A percentile compares a stretch with the other conserved stretches of the same genome.
These are phyloP conservation scores for Lasiommata megera DNA, from an alignment of 2,888 invertebrate genomes.

Conservation along the genomic window DNA sequence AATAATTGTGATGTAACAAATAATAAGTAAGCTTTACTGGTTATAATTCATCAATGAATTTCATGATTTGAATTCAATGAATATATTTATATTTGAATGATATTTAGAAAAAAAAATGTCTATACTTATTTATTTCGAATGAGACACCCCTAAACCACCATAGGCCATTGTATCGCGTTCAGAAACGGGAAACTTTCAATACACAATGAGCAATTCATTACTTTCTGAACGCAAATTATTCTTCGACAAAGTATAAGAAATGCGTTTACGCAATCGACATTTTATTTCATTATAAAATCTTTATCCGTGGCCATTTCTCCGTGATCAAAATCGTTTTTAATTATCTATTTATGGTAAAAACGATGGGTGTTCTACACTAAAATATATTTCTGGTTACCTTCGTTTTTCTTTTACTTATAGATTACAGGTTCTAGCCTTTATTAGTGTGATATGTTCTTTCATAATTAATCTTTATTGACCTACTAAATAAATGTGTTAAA, in stretches of 20 bases:
- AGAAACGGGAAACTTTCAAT: conserved; percentile 36
- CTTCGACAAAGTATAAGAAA: conserved; percentile 28
- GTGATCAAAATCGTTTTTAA: too few species aligned
- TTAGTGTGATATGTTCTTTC: neutral
- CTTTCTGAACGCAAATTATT: conserved; percentile 42
- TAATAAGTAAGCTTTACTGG: too few species aligned
- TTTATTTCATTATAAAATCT: too few species aligned
- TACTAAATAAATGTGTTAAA: too few species aligned
- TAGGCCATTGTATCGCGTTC: conserved; percentile 30
- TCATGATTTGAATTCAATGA: too few species aligned
- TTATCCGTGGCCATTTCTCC: too few species aligned
- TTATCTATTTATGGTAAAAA: too few species aligned
- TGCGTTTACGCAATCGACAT: neutral
- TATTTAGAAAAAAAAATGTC: too few species aligned
- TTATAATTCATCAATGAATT: too few species aligned
- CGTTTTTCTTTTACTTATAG: neutral
- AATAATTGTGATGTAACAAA: too few species aligned
- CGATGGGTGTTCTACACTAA: neutral
- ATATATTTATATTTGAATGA: too few species aligned
- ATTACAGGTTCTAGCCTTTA: neutral
- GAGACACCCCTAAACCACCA: conserved; percentile 20
- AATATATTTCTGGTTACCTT: neutral
- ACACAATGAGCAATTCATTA: conserved; percentile 57
- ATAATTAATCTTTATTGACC: neutral
- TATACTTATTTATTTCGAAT: neutral